Evolutionary conservation across 1,140 invertebrate species (phyloP).

Genomic region (Rhagoletis pomonella): DNA sequence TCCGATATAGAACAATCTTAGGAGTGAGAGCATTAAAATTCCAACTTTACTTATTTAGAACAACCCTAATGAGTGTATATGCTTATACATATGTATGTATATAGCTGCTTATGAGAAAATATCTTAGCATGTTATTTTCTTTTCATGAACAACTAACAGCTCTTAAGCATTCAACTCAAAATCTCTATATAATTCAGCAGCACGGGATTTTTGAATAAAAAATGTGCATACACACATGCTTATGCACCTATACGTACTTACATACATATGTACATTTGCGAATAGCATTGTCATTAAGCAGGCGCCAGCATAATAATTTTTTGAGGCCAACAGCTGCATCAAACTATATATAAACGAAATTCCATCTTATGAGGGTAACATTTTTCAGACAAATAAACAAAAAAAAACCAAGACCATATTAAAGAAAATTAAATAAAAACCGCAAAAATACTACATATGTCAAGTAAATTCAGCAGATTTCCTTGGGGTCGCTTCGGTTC

Average conservation of each 20-base stretch:
- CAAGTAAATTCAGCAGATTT: conserved; percentile 6
- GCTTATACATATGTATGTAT: too few relatives aligned
- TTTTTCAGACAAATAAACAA: too few relatives aligned
- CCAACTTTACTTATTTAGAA: too few relatives aligned
- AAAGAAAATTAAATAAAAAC: conserved; percentile 20
- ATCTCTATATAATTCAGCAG: background rate
- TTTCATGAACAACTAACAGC: background rate
- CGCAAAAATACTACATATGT: background rate
- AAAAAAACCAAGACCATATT: background rate
- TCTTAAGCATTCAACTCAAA: background rate
- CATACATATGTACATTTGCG: background rate
- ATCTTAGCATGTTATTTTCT: background rate
- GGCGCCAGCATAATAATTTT: background rate
- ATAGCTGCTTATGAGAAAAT: background rate
- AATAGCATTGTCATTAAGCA: background rate
- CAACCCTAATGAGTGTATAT: too few relatives aligned
- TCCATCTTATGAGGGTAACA: background rate
- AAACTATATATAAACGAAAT: background rate
- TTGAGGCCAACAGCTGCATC: conserved; percentile 5
- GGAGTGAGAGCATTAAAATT: too few relatives aligned
- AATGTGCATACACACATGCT: background rate
- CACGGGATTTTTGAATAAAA: background rate
- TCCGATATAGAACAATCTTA: too few relatives aligned
- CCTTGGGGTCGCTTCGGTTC: background rate
- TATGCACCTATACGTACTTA: background rate